phyloP scores from a whole-genome alignment of 1,140 invertebrate genomes.

The Maconellicoccus hirsutus region DNA sequence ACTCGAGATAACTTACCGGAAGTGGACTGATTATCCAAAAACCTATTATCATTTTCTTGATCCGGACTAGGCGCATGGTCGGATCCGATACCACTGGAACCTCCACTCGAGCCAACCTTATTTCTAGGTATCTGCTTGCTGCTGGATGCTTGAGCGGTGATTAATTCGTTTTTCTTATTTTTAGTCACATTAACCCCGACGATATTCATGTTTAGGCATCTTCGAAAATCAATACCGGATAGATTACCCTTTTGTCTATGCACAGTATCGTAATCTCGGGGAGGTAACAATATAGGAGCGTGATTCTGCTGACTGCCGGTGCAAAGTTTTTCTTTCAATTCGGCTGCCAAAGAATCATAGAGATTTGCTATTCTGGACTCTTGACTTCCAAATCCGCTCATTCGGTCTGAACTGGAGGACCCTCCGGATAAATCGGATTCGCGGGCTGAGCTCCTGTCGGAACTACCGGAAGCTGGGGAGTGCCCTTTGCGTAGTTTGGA shows the following conservation, averaged over 20 bases:
- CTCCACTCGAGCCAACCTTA: constrained; percentile 39
- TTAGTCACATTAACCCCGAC: constrained; percentile 39
- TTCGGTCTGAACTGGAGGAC: neutral
- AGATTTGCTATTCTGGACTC: constrained; percentile 47
- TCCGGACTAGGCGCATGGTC: constrained; percentile 66
- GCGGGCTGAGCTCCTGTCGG: neutral
- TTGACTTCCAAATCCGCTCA: neutral
- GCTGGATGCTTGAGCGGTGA: neutral
- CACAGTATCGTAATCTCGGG: constrained; percentile 84
- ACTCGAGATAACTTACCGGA: constrained; percentile 27
- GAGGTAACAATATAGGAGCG: constrained; percentile 69
- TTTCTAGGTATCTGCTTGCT: constrained; percentile 18
- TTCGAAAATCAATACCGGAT: constrained; percentile 61
- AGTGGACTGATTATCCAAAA: constrained; percentile 33
- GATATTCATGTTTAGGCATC: constrained; percentile 58
- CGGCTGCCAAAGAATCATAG: constrained; percentile 84
- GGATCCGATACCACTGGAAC: constrained; percentile 69
- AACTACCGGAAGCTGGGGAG: neutral
- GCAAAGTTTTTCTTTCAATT: constrained; percentile 72
- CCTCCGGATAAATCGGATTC: neutral
- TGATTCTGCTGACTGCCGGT: constrained; percentile 43
- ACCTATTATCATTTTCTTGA: constrained; percentile 29
- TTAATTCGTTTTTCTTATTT: constrained; percentile 14
- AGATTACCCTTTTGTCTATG: constrained; percentile 72
- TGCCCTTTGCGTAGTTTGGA: neutral